These are phyloP conservation scores for Amphipyra tragopoginis DNA, from an alignment of 2,888 invertebrate genomes.

Conservation along the genomic window DNA sequence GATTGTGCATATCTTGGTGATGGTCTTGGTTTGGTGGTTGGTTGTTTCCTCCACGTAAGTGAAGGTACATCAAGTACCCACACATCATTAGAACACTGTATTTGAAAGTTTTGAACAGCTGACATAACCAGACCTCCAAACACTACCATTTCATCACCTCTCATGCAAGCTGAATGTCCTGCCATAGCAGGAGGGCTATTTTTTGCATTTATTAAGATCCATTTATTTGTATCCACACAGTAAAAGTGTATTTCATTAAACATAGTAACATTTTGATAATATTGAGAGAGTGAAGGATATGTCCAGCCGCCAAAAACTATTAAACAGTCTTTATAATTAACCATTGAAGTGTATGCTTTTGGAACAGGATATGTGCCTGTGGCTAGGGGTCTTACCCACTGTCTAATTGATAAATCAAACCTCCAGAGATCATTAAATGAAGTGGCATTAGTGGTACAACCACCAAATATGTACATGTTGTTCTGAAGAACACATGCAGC, in stretches of 20 bases:
- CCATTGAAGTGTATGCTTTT: slow-evolving; percentile 98
- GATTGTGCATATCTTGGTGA: slow-evolving; percentile 97
- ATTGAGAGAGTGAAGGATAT: slow-evolving; percentile 96
- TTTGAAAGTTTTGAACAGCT: slow-evolving; percentile 83
- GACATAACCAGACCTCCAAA: slow-evolving; percentile 93
- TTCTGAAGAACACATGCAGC: slow-evolving; percentile 95
- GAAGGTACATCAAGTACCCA: slow-evolving; percentile 96
- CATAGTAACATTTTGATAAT: slow-evolving; percentile 95
- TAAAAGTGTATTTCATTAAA: slow-evolving; percentile 98
- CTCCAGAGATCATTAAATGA: slow-evolving; percentile 99
- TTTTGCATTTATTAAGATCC: slow-evolving; percentile 92
- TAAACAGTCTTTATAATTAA: slow-evolving; percentile 95
- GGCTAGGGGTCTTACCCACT: slow-evolving; percentile 95
- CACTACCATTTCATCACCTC: slow-evolving; percentile 95
- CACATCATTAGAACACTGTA: slow-evolving; percentile 93
- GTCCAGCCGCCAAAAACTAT: slow-evolving; percentile 99
- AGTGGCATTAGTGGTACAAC: slow-evolving; percentile 97
- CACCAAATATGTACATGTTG: slow-evolving; percentile 98
- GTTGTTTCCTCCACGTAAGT: slow-evolving; percentile 94
- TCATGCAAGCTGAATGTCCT: slow-evolving; percentile 97
- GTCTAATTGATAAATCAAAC: slow-evolving; percentile 95
- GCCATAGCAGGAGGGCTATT: slow-evolving; percentile 96
- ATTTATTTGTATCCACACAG: slow-evolving; percentile 94
- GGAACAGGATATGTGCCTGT: slow-evolving; percentile 97
- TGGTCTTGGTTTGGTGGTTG: slow-evolving; percentile 92